phyloP scores from a whole-genome alignment of 2,113 vertebrate species.

The Tragelaphus scriptus region DNA sequence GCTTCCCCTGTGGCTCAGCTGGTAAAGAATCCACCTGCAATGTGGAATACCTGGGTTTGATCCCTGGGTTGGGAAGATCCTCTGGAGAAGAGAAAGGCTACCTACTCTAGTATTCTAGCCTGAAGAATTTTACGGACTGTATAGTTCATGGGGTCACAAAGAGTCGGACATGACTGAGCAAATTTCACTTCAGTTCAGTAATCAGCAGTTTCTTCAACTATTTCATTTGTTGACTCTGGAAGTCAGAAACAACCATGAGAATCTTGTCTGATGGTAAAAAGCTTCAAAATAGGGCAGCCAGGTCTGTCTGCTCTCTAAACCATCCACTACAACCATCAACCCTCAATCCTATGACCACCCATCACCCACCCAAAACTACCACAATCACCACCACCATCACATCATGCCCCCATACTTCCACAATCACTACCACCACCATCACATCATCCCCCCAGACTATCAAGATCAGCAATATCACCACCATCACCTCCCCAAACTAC shows the following conservation, averaged over 20 bases:
- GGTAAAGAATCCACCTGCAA: not conserved
- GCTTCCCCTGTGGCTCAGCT: not conserved
- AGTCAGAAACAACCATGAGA: not conserved
- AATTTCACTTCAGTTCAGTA: not conserved
- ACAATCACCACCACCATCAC: no score
- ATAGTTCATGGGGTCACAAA: not conserved
- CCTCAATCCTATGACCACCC: not conserved
- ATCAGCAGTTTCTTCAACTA: not conserved
- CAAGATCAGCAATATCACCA: no score
- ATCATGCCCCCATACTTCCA: not conserved
- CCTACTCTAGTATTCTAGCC: not conserved
- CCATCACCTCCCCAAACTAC: not conserved
- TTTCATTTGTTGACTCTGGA: not conserved
- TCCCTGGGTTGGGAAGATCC: not conserved
- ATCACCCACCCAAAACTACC: not conserved
- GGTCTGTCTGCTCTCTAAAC: not conserved
- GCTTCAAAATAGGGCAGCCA: no score
- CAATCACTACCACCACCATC: no score
- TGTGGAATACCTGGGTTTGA: not conserved
- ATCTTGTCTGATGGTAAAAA: not conserved
- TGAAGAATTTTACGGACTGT: not conserved
- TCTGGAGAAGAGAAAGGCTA: not conserved
- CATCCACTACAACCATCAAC: not conserved
- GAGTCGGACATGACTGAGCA: not conserved
- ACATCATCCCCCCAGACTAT: no score